Percentiles rank a stretch among this genome's conserved stretches.
Conservation (phyloP, 2,797 vertebrate species). For the Mormyrops attenuatus region DNA sequence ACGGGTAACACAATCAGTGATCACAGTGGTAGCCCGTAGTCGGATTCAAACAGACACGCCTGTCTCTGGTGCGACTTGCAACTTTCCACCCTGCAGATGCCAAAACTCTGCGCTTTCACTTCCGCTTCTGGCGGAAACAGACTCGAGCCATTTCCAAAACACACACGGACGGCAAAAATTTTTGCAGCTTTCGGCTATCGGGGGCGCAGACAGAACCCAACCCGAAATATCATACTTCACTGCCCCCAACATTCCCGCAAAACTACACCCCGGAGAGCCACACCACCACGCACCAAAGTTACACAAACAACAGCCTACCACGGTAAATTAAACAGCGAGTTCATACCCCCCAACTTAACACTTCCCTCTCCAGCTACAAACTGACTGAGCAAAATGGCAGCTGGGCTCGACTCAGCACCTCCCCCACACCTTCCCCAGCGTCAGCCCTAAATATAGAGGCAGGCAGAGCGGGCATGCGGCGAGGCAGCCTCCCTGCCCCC, state of each 20-base stretch:
- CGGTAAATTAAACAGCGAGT: neutral
- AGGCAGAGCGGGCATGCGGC: neutral
- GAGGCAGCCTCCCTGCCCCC: neutral
- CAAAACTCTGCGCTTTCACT: neutral
- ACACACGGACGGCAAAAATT: neutral
- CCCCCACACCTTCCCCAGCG: conserved; percentile 17
- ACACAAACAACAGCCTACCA: neutral
- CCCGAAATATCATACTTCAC: neutral
- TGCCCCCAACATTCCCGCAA: neutral
- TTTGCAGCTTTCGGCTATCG: neutral
- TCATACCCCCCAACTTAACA: neutral
- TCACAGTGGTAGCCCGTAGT: neutral
- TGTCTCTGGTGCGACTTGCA: neutral
- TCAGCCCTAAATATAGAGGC: conserved; percentile 59
- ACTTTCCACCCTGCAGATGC: neutral
- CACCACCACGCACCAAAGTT: neutral
- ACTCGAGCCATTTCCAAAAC: neutral
- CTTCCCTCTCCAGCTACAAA: neutral
- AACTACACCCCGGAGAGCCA: neutral
- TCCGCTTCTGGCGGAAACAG: neutral
- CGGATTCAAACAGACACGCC: neutral
- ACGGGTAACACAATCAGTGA: neutral
- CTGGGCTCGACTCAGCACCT: conserved; percentile 20
- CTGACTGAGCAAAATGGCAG: conserved; percentile 30
- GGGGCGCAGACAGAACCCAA: neutral